A percentile compares a stretch with the other conserved stretches of the same genome.
phyloP scores from a whole-genome alignment of 2,797 vertebrate genomes.

The Galago senegalensis region DNA sequence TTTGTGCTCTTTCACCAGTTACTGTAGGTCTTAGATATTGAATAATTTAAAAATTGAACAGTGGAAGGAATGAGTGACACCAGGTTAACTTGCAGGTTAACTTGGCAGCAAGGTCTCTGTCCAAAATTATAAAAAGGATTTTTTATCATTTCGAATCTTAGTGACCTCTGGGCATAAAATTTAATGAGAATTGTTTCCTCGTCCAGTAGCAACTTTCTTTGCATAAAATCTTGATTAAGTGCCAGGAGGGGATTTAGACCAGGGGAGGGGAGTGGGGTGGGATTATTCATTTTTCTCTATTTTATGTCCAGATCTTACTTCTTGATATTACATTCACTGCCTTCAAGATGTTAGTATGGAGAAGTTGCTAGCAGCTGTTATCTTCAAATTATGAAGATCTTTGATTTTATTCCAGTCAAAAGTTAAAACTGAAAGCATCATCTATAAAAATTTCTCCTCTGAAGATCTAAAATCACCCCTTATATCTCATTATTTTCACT shows the following conservation, averaged over 20 bases:
- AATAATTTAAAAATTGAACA: background rate
- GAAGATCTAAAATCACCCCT: background rate
- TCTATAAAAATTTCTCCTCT: background rate
- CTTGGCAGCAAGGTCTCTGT: background rate
- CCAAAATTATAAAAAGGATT: constrained; percentile 8
- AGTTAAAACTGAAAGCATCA: background rate
- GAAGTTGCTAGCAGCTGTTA: background rate
- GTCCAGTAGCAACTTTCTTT: constrained; percentile 34
- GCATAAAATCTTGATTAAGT: constrained; percentile 58
- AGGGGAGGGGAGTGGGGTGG: background rate
- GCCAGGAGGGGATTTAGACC: background rate
- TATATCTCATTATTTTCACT: background rate
- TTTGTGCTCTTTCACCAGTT: background rate
- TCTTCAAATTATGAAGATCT: background rate
- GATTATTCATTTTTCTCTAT: constrained; percentile 1
- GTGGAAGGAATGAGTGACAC: background rate
- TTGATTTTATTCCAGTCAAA: background rate
- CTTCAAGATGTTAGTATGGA: background rate
- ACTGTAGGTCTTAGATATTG: background rate
- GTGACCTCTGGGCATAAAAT: constrained; percentile 7
- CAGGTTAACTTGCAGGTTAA: background rate
- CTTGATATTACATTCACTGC: background rate
- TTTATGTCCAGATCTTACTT: constrained; percentile 19
- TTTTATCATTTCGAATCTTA: background rate
- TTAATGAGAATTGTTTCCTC: constrained; percentile 58